Conservation (phyloP, 2,113 vertebrate species). For the Hippocampus mohnikei region DNA sequence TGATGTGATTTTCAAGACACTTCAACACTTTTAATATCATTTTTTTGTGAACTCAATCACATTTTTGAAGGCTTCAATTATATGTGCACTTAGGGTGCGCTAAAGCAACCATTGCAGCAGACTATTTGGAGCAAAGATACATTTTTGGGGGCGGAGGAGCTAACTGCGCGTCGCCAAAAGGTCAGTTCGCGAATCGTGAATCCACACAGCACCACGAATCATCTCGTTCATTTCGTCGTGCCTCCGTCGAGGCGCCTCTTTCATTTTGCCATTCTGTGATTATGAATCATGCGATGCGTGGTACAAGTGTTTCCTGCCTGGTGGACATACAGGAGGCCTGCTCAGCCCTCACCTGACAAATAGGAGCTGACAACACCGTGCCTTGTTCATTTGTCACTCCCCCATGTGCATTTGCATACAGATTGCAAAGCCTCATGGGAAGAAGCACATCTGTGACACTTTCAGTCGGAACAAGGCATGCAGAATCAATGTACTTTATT, state of each 20-base stretch:
- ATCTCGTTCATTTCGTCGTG: background rate
- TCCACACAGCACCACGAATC: background rate
- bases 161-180: no score
- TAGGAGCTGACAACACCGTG: slow-evolving; percentile 37
- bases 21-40: background rate
- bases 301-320: slow-evolving; percentile 12
- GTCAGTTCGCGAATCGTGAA: no score
- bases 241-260: slow-evolving; percentile 12
- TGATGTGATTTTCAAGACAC: background rate
- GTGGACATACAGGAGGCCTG: slow-evolving; percentile 18
- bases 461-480: background rate
- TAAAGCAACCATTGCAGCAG: no score
- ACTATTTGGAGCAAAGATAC: no score
- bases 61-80: background rate
- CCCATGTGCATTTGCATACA: slow-evolving; percentile 42
- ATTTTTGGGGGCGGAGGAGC: no score
- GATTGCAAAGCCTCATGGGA: slow-evolving; percentile 52
- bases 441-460: background rate
- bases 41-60: background rate
- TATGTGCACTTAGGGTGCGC: no score
- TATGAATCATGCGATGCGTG: slow-evolving; percentile 25
- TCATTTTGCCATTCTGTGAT: background rate
- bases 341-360: slow-evolving; percentile 45
- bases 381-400: slow-evolving; percentile 49
- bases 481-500: background rate